Evolutionary conservation across 2,113 vertebrate species (phyloP).

Genomic region (Poecile atricapillus): DNA sequence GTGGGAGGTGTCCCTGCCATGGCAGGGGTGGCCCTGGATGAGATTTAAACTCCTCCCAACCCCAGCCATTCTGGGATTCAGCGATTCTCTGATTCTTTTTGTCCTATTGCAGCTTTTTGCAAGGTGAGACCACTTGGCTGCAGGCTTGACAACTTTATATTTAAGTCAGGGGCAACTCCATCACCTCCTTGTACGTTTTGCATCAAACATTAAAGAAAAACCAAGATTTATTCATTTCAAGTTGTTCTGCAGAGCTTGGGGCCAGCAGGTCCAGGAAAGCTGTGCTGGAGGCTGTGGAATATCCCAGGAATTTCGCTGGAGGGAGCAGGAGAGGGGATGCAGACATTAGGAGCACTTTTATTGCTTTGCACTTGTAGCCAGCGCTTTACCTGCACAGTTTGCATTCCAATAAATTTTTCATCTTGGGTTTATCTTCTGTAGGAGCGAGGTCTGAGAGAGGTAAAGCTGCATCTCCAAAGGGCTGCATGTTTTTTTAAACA

Average conservation of each 20-base stretch:
- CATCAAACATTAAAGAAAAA: not conserved
- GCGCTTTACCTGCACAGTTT: not conserved
- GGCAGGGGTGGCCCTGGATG: not conserved
- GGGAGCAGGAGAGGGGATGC: not conserved
- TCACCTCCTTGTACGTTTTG: not conserved
- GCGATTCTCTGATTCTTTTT: not conserved
- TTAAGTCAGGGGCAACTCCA: not conserved
- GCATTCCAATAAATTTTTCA: conserved; percentile 10
- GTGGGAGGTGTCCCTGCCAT: not conserved
- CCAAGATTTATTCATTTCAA: not conserved
- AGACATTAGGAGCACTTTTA: not conserved
- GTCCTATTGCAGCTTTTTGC: not conserved
- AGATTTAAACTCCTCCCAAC: not conserved
- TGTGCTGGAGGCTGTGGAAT: not conserved
- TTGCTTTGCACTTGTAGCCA: not conserved
- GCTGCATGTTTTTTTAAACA: not conserved
- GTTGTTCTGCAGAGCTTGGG: not conserved
- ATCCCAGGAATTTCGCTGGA: not conserved
- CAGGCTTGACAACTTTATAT: not conserved
- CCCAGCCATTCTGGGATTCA: not conserved
- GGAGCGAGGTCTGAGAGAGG: not conserved
- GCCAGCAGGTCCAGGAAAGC: not conserved
- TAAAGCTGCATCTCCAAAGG: not conserved
- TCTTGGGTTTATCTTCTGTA: not conserved
- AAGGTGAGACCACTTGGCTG: not conserved